These are phyloP conservation scores for Notolabrus celidotus DNA, from an alignment of 2,797 vertebrate genomes.

Conservation along the genomic window DNA sequence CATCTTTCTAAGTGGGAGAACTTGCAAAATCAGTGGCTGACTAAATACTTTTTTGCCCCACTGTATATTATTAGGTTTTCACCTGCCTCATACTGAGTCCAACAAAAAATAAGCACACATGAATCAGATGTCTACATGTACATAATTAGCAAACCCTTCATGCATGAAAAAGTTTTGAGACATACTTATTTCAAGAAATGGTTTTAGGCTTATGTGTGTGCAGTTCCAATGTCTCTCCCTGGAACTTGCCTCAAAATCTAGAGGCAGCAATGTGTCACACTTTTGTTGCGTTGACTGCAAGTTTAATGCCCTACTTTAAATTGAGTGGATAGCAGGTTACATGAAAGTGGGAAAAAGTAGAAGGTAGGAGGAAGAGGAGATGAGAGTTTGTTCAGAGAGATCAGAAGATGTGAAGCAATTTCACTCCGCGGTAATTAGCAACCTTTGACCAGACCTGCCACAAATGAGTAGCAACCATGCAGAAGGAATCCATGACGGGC, in stretches of 20 bases:
- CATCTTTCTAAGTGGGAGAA: too few species aligned
- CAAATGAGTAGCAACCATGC: constrained; percentile 4
- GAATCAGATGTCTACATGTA: background rate
- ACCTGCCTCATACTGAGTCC: background rate
- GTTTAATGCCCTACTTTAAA: constrained; percentile 15
- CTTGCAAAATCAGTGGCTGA: too few species aligned
- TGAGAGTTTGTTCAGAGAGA: constrained; percentile 1
- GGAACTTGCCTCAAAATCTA: constrained; percentile 18
- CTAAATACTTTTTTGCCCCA: too few species aligned
- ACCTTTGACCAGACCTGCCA: constrained; percentile 41
- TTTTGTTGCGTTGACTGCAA: constrained; percentile 5
- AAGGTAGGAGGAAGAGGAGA: background rate
- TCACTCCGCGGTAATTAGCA: constrained; percentile 43
- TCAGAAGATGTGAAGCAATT: constrained; percentile 26
- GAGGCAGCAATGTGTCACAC: background rate
- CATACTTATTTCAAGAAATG: background rate
- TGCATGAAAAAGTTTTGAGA: background rate
- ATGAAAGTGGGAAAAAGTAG: background rate
- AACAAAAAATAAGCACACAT: background rate
- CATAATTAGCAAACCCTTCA: background rate
- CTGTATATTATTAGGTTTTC: too few species aligned
- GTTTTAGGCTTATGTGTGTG: background rate
- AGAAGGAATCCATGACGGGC: constrained; percentile 33
- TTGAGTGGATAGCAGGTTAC: background rate
- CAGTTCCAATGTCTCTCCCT: background rate